These are phyloP conservation scores for Acheta domesticus DNA, from an alignment of 2,888 invertebrate species.

Conservation along the genomic window DNA sequence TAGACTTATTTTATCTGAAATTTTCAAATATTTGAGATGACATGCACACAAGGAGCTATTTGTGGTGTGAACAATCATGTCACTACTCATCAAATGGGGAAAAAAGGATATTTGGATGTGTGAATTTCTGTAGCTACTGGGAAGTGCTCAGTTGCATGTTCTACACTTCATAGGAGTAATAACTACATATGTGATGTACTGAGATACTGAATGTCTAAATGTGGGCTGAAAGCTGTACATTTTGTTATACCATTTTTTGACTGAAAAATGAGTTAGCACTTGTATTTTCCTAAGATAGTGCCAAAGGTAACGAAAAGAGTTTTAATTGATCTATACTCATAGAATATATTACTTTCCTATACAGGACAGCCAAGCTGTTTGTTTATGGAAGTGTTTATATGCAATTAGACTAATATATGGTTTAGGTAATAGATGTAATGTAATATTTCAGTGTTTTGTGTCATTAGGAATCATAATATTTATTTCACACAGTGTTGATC, in stretches of 20 bases:
- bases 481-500: too few relatives aligned
- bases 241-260: not conserved
- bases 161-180: too few relatives aligned
- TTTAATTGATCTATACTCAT: not conserved
- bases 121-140: too few relatives aligned
- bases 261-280: not conserved
- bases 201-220: too few relatives aligned
- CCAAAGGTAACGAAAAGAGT: not conserved
- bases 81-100: too few relatives aligned
- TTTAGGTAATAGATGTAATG: not conserved
- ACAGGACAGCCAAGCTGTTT: not conserved
- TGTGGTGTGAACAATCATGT: too few relatives aligned
- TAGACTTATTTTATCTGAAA: too few relatives aligned
- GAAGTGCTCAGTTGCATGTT: too few relatives aligned
- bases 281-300: conserved; percentile 18
- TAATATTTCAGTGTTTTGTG: not conserved
- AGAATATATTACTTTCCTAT: not conserved
- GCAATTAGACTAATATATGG: not conserved
- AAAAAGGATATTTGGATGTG: too few relatives aligned
- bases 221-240: not conserved
- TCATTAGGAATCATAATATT: not conserved
- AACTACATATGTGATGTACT: too few relatives aligned
- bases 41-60: too few relatives aligned
- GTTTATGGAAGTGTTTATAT: not conserved
- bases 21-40: too few relatives aligned